Percentiles rank a stretch among this genome's conserved stretches.
These are phyloP conservation scores for Charadrius vociferus DNA, from an alignment of 2,113 vertebrate genomes.

Conservation along the genomic window DNA sequence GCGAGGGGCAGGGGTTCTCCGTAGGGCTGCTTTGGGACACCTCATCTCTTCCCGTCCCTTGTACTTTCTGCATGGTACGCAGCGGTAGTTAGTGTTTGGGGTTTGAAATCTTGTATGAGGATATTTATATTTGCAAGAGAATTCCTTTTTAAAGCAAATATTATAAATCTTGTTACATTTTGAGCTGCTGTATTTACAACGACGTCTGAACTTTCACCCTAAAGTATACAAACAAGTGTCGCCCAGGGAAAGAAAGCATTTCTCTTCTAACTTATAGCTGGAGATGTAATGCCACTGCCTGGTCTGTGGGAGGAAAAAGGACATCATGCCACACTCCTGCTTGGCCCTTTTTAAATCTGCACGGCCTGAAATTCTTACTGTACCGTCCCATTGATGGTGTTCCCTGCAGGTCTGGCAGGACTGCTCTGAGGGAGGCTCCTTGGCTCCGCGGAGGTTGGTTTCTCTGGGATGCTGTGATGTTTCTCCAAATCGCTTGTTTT, in stretches of 20 bases:
- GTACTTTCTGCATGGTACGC: not conserved
- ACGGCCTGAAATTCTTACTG: not conserved
- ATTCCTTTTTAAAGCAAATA: not conserved
- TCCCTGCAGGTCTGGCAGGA: not conserved
- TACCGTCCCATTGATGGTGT: rapidly evolving
- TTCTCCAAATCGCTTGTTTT: not conserved
- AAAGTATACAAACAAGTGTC: not conserved
- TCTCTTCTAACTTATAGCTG: not conserved
- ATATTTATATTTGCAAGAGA: not conserved
- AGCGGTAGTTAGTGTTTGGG: not conserved
- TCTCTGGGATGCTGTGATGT: rapidly evolving
- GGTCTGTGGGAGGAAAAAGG: not conserved
- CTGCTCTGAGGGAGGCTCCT: not conserved
- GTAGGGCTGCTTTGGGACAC: not conserved
- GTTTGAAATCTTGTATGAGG: not conserved
- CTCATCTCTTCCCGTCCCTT: not conserved
- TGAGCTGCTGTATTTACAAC: not conserved
- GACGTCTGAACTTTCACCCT: not conserved
- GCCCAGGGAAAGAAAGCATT: not conserved
- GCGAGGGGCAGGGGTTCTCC: not conserved
- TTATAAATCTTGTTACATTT: not conserved
- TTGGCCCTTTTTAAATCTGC: not conserved
- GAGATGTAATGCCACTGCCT: not conserved
- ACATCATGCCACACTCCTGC: not conserved
- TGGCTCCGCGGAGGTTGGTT: rapidly evolving